A percentile compares a stretch with the other conserved stretches of the same genome.
phyloP scores from a whole-genome alignment of 2,113 vertebrate species.

The Cynopterus brachyotis region DNA sequence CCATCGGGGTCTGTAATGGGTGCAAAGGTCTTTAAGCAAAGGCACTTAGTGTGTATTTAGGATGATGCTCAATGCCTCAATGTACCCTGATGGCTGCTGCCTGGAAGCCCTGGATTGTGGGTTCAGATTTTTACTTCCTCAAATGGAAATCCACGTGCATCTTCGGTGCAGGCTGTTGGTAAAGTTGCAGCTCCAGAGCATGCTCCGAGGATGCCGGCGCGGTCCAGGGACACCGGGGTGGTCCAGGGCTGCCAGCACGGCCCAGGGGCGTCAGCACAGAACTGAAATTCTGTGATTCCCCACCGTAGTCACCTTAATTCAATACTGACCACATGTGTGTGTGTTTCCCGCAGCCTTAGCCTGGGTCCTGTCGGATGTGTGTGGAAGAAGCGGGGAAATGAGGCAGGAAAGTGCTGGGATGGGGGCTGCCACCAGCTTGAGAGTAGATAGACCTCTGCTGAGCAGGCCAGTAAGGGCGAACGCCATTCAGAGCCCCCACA shows the following conservation, averaged over 20 bases:
- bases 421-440: rapidly evolving
- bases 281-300: not conserved
- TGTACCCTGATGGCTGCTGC: rapidly evolving
- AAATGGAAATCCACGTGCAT: not conserved
- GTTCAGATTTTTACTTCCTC: not conserved
- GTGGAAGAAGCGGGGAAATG: not conserved
- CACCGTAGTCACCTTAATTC: not conserved
- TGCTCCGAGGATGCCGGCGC: not conserved
- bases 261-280: not conserved
- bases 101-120: not conserved
- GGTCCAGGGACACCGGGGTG: not conserved
- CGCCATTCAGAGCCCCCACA: rapidly evolving
- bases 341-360: not conserved
- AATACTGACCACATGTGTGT: no score
- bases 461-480: not conserved
- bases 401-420: not conserved
- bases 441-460: not conserved
- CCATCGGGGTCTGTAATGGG: not conserved
- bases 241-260: not conserved
- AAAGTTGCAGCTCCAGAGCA: not conserved
- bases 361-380: not conserved
- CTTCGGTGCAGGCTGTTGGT: rapidly evolving
- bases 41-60: not conserved
- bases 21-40: not conserved
- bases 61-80: not conserved